Evolutionary conservation across 2,113 vertebrate genomes (phyloP), one percentile per base, ranked within the genome.

Genomic region (Eulemur rufifrons): DNA sequence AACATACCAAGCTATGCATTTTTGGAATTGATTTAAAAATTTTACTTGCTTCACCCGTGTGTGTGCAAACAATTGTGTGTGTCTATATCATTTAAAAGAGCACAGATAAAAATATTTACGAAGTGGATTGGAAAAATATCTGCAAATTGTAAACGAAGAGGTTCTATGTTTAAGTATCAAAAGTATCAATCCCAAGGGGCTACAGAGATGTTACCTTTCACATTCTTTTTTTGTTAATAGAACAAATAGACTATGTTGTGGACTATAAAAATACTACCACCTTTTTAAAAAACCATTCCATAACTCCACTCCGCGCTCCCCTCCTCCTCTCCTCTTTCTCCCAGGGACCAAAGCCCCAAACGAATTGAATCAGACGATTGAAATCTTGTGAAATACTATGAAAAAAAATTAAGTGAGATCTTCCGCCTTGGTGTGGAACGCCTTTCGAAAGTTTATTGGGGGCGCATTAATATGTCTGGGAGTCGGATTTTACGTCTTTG

Each of bases 401-500:
- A 56, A 56, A 56, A 56, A 56, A 56, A 56, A 56, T 47, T 59
- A 42, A 37, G 13, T 83, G 52, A 89, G 18, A 52, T 83, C 27
- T 86, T 91, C 59, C 45, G n/a, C 42, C 21, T 74, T 50, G 10
- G n/a, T 15, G 23, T 64, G 68, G 42, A n/a, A 89, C 45, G 50
- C 64, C 27, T 74, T 61, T 82, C 37, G 50, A 14, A 78, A 61
- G 68, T 39, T 52, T 37, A 71, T 96, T 52, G 64, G 20, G 11
- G 64, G 64, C 17, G 4, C 32, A 0, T 93, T 77, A 37, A 56
- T 32, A 15, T n/a, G 50, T 82, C 42, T 25, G 34, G 21, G 25
- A 92, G 45, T 78, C 5, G 5, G 50, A 96, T 92, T 96, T 96
- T 86, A 66, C 32, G 5, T 27, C n/a, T 95, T 83, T 95, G 89